phyloP scores from a whole-genome alignment of 2,888 invertebrate genomes.

The Andrena bucephala region DNA sequence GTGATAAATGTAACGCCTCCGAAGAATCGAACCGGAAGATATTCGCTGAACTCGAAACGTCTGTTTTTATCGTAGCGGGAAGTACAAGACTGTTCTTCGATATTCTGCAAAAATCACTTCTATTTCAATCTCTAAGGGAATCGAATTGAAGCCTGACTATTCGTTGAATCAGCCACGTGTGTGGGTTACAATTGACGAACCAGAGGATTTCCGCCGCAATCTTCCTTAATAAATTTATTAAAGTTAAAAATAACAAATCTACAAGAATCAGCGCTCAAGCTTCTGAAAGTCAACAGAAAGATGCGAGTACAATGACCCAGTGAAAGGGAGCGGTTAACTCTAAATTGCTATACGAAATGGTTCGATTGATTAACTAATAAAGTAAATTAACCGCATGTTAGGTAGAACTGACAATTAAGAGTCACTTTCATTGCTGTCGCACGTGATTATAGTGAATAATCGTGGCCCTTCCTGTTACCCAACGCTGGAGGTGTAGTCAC shows the following conservation, averaged over 20 bases:
- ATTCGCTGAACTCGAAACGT: conserved; percentile 20
- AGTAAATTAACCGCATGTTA: background rate
- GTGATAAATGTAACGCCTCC: conserved; percentile 27
- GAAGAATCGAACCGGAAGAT: conserved; percentile 8
- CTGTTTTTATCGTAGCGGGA: conserved; percentile 25
- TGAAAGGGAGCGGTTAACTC: no score
- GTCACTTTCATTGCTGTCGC: background rate
- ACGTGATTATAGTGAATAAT: background rate
- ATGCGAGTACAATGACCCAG: no score
- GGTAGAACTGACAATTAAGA: background rate
- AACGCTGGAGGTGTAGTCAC: background rate
- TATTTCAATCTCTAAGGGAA: background rate
- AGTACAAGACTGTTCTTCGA: background rate
- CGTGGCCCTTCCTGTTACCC: background rate
- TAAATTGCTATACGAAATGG: no score
- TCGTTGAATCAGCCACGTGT: conserved; percentile 7
- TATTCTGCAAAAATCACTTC: conserved; percentile 30
- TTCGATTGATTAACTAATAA: background rate
- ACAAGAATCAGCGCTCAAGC: background rate
- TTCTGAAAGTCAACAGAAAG: no score
- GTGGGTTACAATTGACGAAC: background rate
- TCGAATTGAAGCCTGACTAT: conserved; percentile 12
- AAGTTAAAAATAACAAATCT: background rate
- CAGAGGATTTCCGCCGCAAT: background rate
- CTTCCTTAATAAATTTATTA: background rate